Conservation (phyloP, 2,888 invertebrate genomes). For the Coenonympha glycerion region DNA sequence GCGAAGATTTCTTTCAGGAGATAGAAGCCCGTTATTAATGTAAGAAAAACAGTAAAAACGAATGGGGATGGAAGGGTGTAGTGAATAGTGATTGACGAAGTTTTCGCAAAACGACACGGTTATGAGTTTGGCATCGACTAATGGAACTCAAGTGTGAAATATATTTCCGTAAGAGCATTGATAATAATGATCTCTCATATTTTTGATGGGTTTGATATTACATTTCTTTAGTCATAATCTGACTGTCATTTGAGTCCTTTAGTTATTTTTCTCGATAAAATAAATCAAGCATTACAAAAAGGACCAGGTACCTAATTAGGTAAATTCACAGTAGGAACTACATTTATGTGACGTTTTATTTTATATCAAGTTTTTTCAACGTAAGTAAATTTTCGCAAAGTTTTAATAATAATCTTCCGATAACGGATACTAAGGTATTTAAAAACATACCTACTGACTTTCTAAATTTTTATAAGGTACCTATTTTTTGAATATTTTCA, state of each 20-base stretch:
- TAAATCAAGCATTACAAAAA: too few species aligned
- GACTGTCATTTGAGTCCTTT: background rate
- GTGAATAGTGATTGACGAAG: slow-evolving; percentile 41
- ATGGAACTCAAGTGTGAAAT: slow-evolving; percentile 27
- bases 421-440: too few species aligned
- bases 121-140: slow-evolving; percentile 29
- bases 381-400: too few species aligned
- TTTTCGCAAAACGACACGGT: slow-evolving; percentile 36
- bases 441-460: too few species aligned
- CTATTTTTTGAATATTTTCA: too few species aligned
- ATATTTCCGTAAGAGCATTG: slow-evolving; percentile 17
- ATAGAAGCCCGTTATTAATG: slow-evolving; percentile 71
- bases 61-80: slow-evolving; percentile 60
- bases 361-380: too few species aligned
- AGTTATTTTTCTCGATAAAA: background rate
- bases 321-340: too few species aligned
- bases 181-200: slow-evolving; percentile 1
- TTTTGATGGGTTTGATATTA: background rate
- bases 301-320: too few species aligned
- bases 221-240: slow-evolving; percentile 5
- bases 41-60: slow-evolving; percentile 70
- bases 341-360: too few species aligned
- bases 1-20: slow-evolving; percentile 69
- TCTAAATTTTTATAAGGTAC: too few species aligned
- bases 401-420: too few species aligned